Evolutionary conservation across 2,797 vertebrate species (phyloP).

Genomic region (Sphenodon punctatus): DNA sequence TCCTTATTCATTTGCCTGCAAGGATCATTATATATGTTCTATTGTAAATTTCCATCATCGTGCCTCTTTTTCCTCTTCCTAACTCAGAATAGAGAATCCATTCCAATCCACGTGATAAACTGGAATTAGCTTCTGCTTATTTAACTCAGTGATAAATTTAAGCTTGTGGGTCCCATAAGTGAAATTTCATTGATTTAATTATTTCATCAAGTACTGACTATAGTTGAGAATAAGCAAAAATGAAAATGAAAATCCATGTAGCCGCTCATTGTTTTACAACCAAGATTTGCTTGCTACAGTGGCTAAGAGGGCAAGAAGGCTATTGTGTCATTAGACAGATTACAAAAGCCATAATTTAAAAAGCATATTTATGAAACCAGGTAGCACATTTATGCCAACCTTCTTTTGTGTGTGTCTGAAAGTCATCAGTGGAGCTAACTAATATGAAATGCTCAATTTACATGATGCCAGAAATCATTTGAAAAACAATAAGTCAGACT

Average conservation of each 20-base stretch:
- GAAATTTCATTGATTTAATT: not conserved
- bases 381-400: not conserved
- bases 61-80: not conserved
- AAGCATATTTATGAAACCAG: not conserved
- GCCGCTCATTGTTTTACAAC: not conserved
- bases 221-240: not conserved
- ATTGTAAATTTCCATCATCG: not conserved
- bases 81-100: not conserved
- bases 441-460: slow-evolving; percentile 3
- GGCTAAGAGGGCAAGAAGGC: not conserved
- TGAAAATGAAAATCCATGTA: not conserved
- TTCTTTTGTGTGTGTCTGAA: not conserved
- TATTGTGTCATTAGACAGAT: not conserved
- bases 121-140: not conserved
- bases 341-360: not conserved
- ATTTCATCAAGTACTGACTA: not conserved
- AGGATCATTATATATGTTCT: not conserved
- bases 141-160: not conserved
- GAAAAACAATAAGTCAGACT: not conserved
- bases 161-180: not conserved
- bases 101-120: not conserved
- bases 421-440: not conserved
- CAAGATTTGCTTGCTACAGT: not conserved
- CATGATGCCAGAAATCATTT: not conserved
- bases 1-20: not conserved